Evolutionary conservation across 2,888 invertebrate genomes (phyloP).

Genomic region (Drosophila eohydei): DNA sequence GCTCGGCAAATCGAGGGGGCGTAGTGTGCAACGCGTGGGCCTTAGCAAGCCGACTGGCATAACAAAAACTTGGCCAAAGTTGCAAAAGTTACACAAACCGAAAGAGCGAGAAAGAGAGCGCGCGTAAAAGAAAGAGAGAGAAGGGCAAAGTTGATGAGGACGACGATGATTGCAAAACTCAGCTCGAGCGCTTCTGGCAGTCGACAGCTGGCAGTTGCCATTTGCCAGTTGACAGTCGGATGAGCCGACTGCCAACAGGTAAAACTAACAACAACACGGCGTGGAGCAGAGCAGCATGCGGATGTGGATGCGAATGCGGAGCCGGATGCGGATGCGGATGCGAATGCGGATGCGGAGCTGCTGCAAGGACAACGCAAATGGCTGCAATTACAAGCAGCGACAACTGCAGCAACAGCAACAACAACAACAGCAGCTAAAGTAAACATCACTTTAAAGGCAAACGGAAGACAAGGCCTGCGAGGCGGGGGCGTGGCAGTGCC

Average conservation of each 20-base stretch:
- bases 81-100: conserved; percentile 58
- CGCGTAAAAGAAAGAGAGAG: not conserved
- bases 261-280: conserved; percentile 50
- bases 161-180: conserved; percentile 69
- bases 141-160: conserved; percentile 51
- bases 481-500: not conserved
- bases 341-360: conserved; percentile 16
- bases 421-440: conserved; percentile 47
- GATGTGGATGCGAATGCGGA: conserved; percentile 10
- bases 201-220: conserved; percentile 41
- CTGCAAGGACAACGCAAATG: conserved; percentile 71
- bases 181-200: conserved; percentile 26
- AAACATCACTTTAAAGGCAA: conserved; percentile 70
- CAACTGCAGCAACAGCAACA: conserved; percentile 36
- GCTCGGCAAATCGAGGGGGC: not conserved
- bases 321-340: conserved; percentile 5
- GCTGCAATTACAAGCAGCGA: conserved; percentile 74
- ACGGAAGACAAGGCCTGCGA: conserved; percentile 29
- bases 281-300: conserved; percentile 12
- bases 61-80: conserved; percentile 71
- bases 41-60: conserved; percentile 52
- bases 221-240: conserved; percentile 48
- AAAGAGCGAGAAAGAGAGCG: conserved; percentile 3
- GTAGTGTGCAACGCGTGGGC: conserved; percentile 3
- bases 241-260: conserved; percentile 51